Percentiles rank a stretch among this genome's conserved stretches.
Conservation (phyloP, 2,888 invertebrate species). For the Andrena bicolor region DNA sequence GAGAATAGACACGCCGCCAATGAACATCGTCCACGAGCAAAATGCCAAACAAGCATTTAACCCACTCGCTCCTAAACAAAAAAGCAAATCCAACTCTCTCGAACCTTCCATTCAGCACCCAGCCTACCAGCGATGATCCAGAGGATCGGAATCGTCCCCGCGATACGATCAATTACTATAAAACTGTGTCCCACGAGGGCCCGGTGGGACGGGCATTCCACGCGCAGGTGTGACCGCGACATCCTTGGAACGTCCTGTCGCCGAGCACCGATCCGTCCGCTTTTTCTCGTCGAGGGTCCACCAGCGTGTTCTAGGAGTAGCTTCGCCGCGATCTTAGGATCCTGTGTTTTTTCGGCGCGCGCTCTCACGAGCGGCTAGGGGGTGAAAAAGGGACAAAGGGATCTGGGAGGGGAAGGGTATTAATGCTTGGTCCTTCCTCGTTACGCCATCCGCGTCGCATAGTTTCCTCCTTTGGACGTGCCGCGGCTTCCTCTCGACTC, state of each 20-base stretch:
- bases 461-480: slow-evolving; percentile 79
- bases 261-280: slow-evolving; percentile 59
- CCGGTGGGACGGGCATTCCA: slow-evolving; percentile 57
- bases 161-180: slow-evolving; percentile 60
- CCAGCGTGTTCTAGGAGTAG: slow-evolving; percentile 72
- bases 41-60: not conserved
- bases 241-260: slow-evolving; percentile 79
- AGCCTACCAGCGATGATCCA: slow-evolving; percentile 9
- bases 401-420: slow-evolving; percentile 68
- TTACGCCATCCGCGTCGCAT: slow-evolving; percentile 83
- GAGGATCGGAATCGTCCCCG: slow-evolving; percentile 38
- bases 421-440: slow-evolving; percentile 81
- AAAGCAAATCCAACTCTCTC: not conserved
- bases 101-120: slow-evolving; percentile 39
- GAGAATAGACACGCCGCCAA: not conserved
- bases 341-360: slow-evolving; percentile 73
- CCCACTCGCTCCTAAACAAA: not conserved
- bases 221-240: slow-evolving; percentile 79
- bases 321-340: slow-evolving; percentile 66
- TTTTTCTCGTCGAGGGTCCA: slow-evolving; percentile 66
- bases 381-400: slow-evolving; percentile 26
- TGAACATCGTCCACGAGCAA: not conserved
- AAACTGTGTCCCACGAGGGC: slow-evolving; percentile 50
- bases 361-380: slow-evolving; percentile 70
- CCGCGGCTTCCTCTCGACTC: slow-evolving; percentile 60